Evolutionary conservation across 2,797 vertebrate genomes (phyloP).

Genomic region (Gallinago nigripennis): DNA sequence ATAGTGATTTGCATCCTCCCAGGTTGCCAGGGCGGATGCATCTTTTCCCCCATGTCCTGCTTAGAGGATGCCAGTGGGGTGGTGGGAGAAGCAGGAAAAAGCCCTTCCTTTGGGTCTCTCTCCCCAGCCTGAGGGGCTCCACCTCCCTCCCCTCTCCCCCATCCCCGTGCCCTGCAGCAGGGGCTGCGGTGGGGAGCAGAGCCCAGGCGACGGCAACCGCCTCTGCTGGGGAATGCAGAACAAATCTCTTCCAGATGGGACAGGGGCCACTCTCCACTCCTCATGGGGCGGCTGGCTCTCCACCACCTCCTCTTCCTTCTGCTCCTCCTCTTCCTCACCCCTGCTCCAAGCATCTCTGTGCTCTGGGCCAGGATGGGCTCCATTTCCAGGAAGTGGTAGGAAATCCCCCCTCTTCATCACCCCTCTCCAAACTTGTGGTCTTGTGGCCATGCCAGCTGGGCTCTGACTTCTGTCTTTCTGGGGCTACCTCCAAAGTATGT

Average conservation of each 20-base stretch:
- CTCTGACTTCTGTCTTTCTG: not conserved
- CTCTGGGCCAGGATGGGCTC: not conserved
- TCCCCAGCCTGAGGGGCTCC: not conserved
- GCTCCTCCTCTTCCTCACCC: not conserved
- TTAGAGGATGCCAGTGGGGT: not conserved
- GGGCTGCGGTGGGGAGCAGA: not conserved
- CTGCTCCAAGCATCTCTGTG: not conserved
- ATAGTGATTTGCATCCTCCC: not conserved
- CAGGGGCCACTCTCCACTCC: not conserved
- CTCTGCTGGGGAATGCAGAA: conserved; percentile 72
- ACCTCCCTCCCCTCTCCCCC: not conserved
- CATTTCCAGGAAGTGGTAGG: not conserved
- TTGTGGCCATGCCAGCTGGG: not conserved
- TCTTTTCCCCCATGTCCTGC: not conserved
- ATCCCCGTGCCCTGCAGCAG: not conserved
- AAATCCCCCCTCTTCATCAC: not conserved
- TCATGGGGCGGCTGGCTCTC: not conserved
- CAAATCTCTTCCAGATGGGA: conserved; percentile 77
- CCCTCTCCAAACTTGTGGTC: not conserved
- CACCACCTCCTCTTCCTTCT: not conserved
- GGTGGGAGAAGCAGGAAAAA: not conserved
- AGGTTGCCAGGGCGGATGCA: not conserved
- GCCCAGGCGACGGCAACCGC: not conserved
- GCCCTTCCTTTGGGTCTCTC: not conserved
- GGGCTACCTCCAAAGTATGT: not conserved